Evolutionary conservation across 2,113 vertebrate genomes (phyloP).

Genomic region (Saccopteryx leptura): DNA sequence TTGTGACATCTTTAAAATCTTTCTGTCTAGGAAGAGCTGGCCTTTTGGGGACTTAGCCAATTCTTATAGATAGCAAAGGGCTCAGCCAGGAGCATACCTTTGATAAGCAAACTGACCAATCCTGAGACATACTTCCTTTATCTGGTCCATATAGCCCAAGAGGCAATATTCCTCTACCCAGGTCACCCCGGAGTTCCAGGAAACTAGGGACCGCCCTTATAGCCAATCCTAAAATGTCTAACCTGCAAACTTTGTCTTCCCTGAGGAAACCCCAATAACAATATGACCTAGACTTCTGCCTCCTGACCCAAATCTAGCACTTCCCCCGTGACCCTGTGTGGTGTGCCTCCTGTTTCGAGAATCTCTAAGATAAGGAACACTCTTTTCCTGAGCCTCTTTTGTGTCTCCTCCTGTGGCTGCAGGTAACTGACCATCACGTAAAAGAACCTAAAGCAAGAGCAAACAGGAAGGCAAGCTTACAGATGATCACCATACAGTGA

Average conservation of each 20-base stretch:
- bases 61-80: not conserved
- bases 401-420: not conserved
- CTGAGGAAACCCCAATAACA: not conserved
- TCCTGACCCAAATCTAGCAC: not conserved
- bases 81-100: not conserved
- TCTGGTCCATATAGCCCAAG: not conserved
- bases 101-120: not conserved
- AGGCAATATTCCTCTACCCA: not conserved
- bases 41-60: not conserved
- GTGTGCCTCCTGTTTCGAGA: not conserved
- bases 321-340: not conserved
- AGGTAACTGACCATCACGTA: not conserved
- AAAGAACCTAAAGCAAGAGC: not conserved
- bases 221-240: not conserved
- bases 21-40: not conserved
- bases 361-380: not conserved
- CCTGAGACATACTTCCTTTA: not conserved
- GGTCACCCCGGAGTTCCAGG: not conserved
- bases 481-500: not conserved
- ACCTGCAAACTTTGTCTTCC: not conserved
- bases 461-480: not conserved
- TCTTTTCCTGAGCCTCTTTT: not conserved
- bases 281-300: not conserved
- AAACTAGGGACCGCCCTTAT: too few relatives aligned
- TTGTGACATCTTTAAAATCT: not conserved